phyloP scores from a whole-genome alignment of 2,113 vertebrate species.

The Strix uralensis region DNA sequence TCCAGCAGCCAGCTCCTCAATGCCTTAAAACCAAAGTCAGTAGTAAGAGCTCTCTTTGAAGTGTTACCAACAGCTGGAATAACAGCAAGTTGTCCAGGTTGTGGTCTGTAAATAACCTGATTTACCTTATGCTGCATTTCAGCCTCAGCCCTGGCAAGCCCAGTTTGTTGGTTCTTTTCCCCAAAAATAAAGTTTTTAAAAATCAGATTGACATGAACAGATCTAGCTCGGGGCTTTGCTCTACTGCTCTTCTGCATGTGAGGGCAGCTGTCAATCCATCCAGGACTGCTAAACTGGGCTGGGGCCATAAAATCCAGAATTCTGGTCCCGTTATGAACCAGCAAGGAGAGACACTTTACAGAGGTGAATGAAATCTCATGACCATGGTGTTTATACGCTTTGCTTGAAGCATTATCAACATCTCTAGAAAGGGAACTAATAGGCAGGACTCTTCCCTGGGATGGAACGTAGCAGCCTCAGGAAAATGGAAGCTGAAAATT shows the following conservation, averaged over 20 bases:
- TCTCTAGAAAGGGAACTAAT: neutral
- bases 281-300: neutral
- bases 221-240: neutral
- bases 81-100: neutral
- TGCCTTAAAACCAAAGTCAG: neutral
- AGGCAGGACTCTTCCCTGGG: neutral
- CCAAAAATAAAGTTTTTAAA: neutral
- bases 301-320: neutral
- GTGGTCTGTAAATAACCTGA: neutral
- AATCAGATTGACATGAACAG: neutral
- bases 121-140: neutral
- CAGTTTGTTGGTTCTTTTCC: neutral
- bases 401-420: neutral
- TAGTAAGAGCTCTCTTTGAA: neutral
- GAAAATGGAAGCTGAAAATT: neutral
- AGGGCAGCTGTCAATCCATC: neutral
- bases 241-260: neutral
- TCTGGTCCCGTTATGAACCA: neutral
- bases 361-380: neutral
- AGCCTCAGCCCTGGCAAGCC: neutral
- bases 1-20: neutral
- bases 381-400: fast-evolving
- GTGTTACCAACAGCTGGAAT: constrained; percentile 7
- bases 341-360: neutral
- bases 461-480: neutral